Base-by-base conservation (phyloP, 2,113 vertebrate species). In the Desmodus rotundus region DNA sequence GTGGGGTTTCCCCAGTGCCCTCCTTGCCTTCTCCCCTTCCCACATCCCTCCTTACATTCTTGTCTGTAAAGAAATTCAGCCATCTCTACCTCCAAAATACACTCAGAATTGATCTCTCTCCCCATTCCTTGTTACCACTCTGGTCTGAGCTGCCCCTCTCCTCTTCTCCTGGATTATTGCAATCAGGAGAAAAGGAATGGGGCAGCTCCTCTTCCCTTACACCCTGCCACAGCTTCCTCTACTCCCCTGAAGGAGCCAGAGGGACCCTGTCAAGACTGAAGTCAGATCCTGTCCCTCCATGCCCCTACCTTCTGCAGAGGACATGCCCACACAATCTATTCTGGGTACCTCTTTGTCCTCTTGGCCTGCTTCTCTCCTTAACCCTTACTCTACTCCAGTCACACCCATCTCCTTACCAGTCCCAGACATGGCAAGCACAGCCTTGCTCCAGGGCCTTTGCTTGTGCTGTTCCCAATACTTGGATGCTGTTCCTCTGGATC, bases 391-490 rank as follows among this genome's bases (percentile, higher is more conserved):
- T 28, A 5, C 54, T 63, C 50, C 19, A 31, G 12, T 24, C 52
- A 56, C 43, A 13, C 7, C 1, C 52, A 15, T 31, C 38, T 89
- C 89, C 50, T 81, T 47, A 54, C 19, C 33, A 2, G 7, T 22
- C 52, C 63, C 56, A 19, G 61, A 45, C 3, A 3, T 7, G 41
- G 38, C 43, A 17, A 28, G 54, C 87, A 36, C 36, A 31, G 19
- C 17, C 77, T 41, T 15, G 68, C 61, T 70, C 15, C 47, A 56
- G 88, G 95, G 19, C 63, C 36, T 89, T 82, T 28, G 91, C 47
- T 14, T 0, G 2, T 9, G 72, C 52, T 45, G 2, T 26, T n/a
- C 22, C 36, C 2, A 4, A 15, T 13, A 15, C 16, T 41, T 28
- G 22, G 26, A 26, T 28, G 19, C 16, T 84, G 3, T 63, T 31